These are phyloP conservation scores for Enteromius mattozi DNA, from an alignment of 2,797 vertebrate species.

Conservation along the genomic window DNA sequence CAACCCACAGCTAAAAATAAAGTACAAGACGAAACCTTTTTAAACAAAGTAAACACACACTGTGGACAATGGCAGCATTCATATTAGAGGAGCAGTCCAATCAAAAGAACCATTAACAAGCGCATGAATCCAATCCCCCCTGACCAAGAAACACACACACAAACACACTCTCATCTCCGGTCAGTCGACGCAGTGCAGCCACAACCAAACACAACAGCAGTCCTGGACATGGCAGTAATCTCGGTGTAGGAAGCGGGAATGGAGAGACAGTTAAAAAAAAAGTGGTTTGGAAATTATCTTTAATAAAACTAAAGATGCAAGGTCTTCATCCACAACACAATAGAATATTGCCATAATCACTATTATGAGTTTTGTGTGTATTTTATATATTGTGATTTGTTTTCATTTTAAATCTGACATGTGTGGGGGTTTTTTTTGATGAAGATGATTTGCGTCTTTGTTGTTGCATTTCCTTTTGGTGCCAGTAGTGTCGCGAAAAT, in stretches of 20 bases:
- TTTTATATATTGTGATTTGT: background rate
- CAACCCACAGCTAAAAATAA: conserved; percentile 38
- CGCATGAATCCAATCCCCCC: conserved; percentile 61
- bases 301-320: background rate
- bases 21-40: conserved; percentile 46
- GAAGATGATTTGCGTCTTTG: background rate
- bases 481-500: background rate
- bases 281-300: background rate
- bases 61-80: conserved; percentile 74
- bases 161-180: conserved; percentile 38
- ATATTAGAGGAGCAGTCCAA: conserved; percentile 63
- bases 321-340: background rate
- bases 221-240: conserved; percentile 19
- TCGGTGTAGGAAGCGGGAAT: background rate
- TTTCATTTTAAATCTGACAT: background rate
- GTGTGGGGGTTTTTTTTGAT: too few relatives aligned
- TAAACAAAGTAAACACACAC: conserved; percentile 62
- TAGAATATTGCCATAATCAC: background rate
- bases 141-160: conserved; percentile 28
- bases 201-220: conserved; percentile 20
- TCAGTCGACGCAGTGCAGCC: background rate
- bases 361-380: background rate
- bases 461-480: conserved; percentile 2
- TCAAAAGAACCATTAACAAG: conserved; percentile 75
- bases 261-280: background rate